Base-by-base conservation (phyloP, 2,113 vertebrate genomes). In the Cephalopholis sonnerati region DNA sequence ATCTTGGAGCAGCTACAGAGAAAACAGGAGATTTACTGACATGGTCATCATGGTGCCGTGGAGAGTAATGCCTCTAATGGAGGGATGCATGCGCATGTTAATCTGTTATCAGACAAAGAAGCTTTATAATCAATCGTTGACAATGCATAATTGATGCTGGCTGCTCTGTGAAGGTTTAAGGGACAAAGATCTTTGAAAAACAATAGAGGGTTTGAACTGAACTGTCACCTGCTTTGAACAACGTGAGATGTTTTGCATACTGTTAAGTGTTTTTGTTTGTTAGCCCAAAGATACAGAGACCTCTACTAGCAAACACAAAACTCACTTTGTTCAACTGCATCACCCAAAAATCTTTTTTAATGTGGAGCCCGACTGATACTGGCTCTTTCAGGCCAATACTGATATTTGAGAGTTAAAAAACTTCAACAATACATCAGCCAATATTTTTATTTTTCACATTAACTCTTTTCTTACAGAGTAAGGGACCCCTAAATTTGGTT, bases 1-100 rank as follows among this genome's bases (percentile, higher is more conserved):
- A 80, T 87, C 84, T 91, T 84, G 76, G 69, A 77, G 78, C 82
- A 77, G 82, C 87, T 55, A 67, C 74, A 83, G 74, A 92, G 79
- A 78, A 77, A 82, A 51, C 64, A 46, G 66, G 67, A 81, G 82
- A 86, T 87, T 85, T 85, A 85, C 77, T 32, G 57, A 74, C 74
- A 76, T 51, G 59, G 79, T 81, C 86, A 83, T 76, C 68, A 11
- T 29, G 39, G 51, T 50, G 69, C 51, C 3, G 20, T 22, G 44
- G 77, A 71, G 57, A 46, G 29, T 27, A 59, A 53, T 22, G 79
- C 54, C 50, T 74, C 50, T 82, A 81, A 89, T 61, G 86, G 86
- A 79, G 44, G 79, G 77, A 81, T 81, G 64, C 81, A 84, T 55
- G 71, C 6, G 16, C 70, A 77, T 20, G 32, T 88, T 86, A 81